Evolutionary conservation across 2,888 invertebrate species (phyloP), one percentile per base, ranked within the genome.

Genomic region (Elysia crispata): DNA sequence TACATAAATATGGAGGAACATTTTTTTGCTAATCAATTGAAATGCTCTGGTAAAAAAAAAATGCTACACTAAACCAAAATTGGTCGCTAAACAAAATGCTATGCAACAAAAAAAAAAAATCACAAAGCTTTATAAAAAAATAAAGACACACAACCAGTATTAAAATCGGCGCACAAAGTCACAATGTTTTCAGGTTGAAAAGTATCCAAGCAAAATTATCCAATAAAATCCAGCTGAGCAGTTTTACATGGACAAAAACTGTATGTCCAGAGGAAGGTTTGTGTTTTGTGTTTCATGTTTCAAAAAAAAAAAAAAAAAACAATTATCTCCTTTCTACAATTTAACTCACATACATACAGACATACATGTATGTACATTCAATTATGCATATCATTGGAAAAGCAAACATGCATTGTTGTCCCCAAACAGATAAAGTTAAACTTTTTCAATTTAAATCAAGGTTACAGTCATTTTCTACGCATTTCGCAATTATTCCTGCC

Each of bases 251-350:
- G 78, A 78, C 78, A 73, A 72, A 33, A n/a, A 41, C 41, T 54
- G 25, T 31, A 23, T 78, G 78, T 73, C 78, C 78, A 78, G n/a
- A 41, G 78, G 77, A 73, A 78, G 73, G 62, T 78, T 73, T 41
- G 41, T 41, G 41, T 41, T 41, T 41, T 41, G n/a, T n/a, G n/a
- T n/a, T n/a, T n/a, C n/a, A n/a, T n/a, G n/a, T n/a, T n/a, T n/a
- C 3, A 41, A 41, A 41, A 41, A 41, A 41, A 41, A 41, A 41
- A 41, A 41, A 11, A 11, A 41, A 41, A 41, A 41, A 41, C 3
- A 41, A 41, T 3, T 6, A 41, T 11, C 3, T 6, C 11, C 5
- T 41, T 41, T 41, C 11, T 11, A 41, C 5, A 41, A 41, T 6
- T 41, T 41, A n/a, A 41, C 41, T 41, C 41, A 41, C 41, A 6